These are phyloP conservation scores for Sturnira hondurensis DNA, from an alignment of 2,113 vertebrate species.

Conservation along the genomic window DNA sequence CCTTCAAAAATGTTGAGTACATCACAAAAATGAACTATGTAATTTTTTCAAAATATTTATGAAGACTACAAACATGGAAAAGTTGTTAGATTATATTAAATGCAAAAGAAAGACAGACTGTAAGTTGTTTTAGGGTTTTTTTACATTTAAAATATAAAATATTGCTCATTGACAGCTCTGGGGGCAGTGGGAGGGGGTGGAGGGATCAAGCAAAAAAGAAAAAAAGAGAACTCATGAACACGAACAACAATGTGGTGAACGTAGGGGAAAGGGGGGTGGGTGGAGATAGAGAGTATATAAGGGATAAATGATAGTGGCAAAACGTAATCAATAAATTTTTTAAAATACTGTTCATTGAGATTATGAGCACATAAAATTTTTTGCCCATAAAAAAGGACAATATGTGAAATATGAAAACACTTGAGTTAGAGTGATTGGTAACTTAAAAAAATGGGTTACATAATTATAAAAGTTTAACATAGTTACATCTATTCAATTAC, in stretches of 20 bases:
- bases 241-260: too few species aligned
- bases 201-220: too few species aligned
- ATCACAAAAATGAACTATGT: neutral
- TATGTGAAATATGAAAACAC: neutral
- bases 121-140: neutral
- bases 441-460: neutral
- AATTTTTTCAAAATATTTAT: neutral
- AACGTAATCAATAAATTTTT: too few species aligned
- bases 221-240: too few species aligned
- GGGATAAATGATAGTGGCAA: too few species aligned
- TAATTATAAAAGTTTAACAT: neutral
- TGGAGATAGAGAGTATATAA: too few species aligned
- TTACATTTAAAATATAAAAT: constrained; percentile 3
- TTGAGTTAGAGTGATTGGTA: neutral
- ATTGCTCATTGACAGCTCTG: neutral
- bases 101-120: neutral
- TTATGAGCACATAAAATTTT: neutral
- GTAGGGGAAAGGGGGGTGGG: too few species aligned
- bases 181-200: too few species aligned
- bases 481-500: neutral
- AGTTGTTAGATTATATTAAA: neutral
- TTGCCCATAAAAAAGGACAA: neutral
- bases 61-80: neutral
- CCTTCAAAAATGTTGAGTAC: neutral
- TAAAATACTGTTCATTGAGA: neutral